phyloP scores from a whole-genome alignment of 2,113 vertebrate species.

The Phalacrocorax aristotelis region DNA sequence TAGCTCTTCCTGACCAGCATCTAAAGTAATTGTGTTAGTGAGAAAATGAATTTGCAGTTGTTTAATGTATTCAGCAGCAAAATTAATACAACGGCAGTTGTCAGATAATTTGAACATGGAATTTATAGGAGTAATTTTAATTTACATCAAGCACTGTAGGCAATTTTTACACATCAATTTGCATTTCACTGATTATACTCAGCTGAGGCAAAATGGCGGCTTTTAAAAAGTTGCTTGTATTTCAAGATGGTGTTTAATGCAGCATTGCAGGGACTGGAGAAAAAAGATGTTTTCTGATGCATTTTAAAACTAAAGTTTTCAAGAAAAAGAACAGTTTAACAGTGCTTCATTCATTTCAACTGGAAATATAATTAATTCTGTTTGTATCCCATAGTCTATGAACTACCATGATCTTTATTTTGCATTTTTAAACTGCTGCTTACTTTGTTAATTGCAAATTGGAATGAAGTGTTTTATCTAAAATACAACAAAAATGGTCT shows the following conservation, averaged over 20 bases:
- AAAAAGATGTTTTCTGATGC: neutral
- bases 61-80: constrained; percentile 54
- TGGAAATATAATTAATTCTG: neutral
- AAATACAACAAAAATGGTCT: neutral
- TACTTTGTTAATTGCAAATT: neutral
- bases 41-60: constrained; percentile 55
- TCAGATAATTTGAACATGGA: constrained; percentile 53
- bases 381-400: neutral
- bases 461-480: neutral
- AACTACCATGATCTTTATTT: neutral
- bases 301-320: neutral
- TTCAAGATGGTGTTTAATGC: neutral
- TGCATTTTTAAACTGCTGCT: neutral
- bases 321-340: neutral
- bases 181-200: constrained; percentile 32
- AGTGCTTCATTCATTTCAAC: neutral
- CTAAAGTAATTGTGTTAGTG: constrained; percentile 48
- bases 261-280: neutral
- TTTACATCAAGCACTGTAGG: constrained; percentile 39
- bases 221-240: neutral
- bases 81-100: constrained; percentile 47
- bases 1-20: constrained; percentile 22
- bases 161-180: constrained; percentile 43
- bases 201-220: neutral
- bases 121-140: constrained; percentile 60